phyloP scores from a whole-genome alignment of 2,888 invertebrate genomes.

The Rhagium mordax region DNA sequence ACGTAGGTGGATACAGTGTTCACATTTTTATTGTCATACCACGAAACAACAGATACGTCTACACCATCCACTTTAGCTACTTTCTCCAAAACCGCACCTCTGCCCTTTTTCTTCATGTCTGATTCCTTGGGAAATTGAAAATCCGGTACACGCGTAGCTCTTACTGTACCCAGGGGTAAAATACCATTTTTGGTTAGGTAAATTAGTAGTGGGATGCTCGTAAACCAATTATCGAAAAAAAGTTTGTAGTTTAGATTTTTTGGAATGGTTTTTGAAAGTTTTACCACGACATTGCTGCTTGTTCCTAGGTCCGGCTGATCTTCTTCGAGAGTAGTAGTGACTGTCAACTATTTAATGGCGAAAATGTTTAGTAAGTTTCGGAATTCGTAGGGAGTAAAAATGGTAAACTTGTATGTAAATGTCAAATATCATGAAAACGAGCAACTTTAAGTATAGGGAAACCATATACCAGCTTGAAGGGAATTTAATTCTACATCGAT shows the following conservation, averaged over 20 bases:
- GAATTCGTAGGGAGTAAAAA: too few species aligned
- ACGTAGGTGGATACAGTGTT: conserved; percentile 59
- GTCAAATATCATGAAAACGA: too few species aligned
- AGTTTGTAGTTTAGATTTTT: background rate
- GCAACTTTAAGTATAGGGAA: too few species aligned
- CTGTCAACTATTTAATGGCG: too few species aligned
- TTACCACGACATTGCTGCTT: background rate
- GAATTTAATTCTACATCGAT: too few species aligned
- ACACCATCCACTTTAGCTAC: conserved; percentile 48
- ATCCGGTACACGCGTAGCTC: background rate
- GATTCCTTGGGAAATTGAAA: conserved; percentile 16
- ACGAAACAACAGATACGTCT: conserved; percentile 53
- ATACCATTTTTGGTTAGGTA: background rate
- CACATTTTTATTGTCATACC: conserved; percentile 64
- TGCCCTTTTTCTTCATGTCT: conserved; percentile 40
- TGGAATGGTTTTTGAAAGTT: background rate
- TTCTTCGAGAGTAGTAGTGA: too few species aligned
- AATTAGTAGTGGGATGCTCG: background rate
- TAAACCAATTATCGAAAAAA: background rate
- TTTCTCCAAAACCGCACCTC: conserved; percentile 53
- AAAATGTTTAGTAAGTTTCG: too few species aligned
- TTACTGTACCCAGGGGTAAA: background rate
- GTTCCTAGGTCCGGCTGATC: background rate
- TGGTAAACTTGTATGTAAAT: too few species aligned
- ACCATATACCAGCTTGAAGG: too few species aligned